Percentiles rank a stretch among this genome's conserved stretches.
phyloP scores from a whole-genome alignment of 2,797 vertebrate species.

The Enteromius trimaculatus region DNA sequence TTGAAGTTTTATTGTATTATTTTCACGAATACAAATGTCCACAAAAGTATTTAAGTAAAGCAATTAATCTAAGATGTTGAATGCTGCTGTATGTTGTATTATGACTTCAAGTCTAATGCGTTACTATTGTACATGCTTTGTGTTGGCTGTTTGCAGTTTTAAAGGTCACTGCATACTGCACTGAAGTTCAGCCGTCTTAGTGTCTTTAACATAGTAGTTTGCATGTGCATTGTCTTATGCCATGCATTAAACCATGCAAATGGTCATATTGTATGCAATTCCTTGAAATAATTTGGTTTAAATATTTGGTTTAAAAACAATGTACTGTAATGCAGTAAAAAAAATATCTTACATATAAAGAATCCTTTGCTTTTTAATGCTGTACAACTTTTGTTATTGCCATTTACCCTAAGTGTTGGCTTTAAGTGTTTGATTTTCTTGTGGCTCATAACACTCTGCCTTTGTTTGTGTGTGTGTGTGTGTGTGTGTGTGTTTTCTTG shows the following conservation, averaged over 20 bases:
- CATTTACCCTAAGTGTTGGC: constrained; percentile 26
- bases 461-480: constrained; percentile 38
- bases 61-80: background rate
- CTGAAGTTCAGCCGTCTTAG: background rate
- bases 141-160: constrained; percentile 28
- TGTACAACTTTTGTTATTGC: constrained; percentile 17
- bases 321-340: background rate
- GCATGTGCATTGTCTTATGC: constrained; percentile 2
- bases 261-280: background rate
- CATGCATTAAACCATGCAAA: background rate
- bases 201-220: constrained; percentile 19
- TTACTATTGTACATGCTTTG: constrained; percentile 24
- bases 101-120: background rate
- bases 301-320: background rate
- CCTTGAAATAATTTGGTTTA: background rate
- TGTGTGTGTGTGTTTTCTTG: constrained; percentile 73
- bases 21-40: background rate
- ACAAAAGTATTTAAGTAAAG: constrained; percentile 1
- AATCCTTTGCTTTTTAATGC: background rate
- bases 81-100: constrained; percentile 11
- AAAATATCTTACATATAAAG: background rate
- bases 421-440: constrained; percentile 21
- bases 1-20: background rate
- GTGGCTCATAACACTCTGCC: constrained; percentile 39
- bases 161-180: constrained; percentile 8